Evolutionary conservation across 1,140 invertebrate genomes (phyloP).

Genomic region (Cydia amplana): DNA sequence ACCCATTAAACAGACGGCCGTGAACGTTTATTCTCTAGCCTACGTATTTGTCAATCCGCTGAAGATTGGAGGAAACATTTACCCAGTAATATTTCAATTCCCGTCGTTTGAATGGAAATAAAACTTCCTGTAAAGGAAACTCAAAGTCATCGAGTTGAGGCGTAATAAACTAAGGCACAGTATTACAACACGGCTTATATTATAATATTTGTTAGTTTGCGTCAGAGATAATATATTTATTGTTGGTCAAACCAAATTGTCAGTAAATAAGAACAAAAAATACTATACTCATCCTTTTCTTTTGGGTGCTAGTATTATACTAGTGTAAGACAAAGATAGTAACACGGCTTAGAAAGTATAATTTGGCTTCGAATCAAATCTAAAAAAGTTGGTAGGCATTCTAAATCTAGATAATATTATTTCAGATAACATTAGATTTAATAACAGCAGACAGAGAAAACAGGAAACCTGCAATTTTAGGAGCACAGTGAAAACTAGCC

Average conservation of each 20-base stretch:
- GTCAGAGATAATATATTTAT: too few species aligned
- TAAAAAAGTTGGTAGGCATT: too few species aligned
- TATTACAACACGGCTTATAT: neutral
- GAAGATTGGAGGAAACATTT: conserved; percentile 21
- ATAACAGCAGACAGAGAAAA: conserved; percentile 25
- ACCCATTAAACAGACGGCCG: neutral
- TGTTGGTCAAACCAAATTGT: too few species aligned
- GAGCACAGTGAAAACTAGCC: conserved; percentile 17
- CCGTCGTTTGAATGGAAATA: conserved; percentile 24
- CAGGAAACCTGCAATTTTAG: conserved; percentile 26
- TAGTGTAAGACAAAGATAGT: too few species aligned
- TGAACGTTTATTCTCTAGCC: neutral
- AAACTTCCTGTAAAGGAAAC: conserved; percentile 29
- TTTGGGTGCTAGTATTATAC: too few species aligned
- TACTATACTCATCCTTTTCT: too few species aligned
- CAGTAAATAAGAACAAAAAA: too few species aligned
- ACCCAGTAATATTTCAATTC: conserved; percentile 28
- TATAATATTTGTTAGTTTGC: too few species aligned
- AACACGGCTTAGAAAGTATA: neutral
- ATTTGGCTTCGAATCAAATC: too few species aligned
- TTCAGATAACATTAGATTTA: neutral
- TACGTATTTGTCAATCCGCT: conserved; percentile 8
- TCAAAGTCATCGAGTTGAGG: neutral
- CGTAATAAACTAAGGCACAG: neutral
- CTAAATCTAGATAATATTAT: too few species aligned